Evolutionary conservation across 2,113 vertebrate species (phyloP).

Genomic region (Cyrtonyx montezumae): DNA sequence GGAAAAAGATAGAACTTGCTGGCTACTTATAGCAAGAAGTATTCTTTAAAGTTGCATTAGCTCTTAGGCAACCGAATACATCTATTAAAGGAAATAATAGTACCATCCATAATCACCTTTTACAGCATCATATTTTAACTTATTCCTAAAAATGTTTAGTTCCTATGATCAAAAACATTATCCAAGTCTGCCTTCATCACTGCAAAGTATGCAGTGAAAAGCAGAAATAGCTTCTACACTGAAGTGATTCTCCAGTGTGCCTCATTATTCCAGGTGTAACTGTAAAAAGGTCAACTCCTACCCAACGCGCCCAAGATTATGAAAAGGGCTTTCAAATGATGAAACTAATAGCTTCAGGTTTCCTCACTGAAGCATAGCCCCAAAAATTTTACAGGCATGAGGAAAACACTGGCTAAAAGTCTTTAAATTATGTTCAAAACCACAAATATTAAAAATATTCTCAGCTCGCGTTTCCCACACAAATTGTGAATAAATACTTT

Average conservation of each 20-base stretch:
- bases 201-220: not conserved
- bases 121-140: not conserved
- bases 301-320: not conserved
- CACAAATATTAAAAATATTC: slow-evolving; percentile 59
- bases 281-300: not conserved
- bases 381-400: slow-evolving; percentile 5
- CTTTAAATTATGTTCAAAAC: slow-evolving; percentile 16
- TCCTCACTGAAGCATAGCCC: not conserved
- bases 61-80: not conserved
- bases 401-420: slow-evolving; percentile 22
- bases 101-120: not conserved
- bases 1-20: not conserved
- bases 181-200: not conserved
- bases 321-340: slow-evolving; percentile 34
- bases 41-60: not conserved
- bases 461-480: slow-evolving; percentile 46
- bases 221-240: not conserved
- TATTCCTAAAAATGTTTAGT: accelerated
- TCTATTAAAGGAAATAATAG: not conserved
- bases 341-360: not conserved
- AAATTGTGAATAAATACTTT: slow-evolving; percentile 44
- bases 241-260: not conserved
- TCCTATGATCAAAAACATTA: not conserved
- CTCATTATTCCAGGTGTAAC: not conserved
- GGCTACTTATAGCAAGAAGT: not conserved